Evolutionary conservation across 2,113 vertebrate genomes (phyloP), one percentile per base, ranked within the genome.

Genomic region (Orthonyx spaldingii): DNA sequence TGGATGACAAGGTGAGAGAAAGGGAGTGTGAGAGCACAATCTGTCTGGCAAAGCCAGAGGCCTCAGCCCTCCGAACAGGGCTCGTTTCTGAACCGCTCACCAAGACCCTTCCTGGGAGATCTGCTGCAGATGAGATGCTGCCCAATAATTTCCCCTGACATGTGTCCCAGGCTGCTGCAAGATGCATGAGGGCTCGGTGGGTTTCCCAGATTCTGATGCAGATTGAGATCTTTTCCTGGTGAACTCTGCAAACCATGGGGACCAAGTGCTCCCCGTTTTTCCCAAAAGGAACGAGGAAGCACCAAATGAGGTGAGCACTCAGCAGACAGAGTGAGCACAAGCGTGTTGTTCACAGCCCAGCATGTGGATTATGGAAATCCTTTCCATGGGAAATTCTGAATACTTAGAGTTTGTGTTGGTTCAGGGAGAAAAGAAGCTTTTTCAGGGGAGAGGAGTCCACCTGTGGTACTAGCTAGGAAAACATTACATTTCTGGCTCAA

Each of bases 1-100:
- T 69, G 74, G 50, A 75, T 90, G 94, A 92, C 94, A 91, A 92
- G 95, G 94, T 0, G 69, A 94, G 86, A 93, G 64, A 78, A 93
- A 72, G 77, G 59, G 49, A 85, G 82, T 44, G 75, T 53, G 80
- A 85, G 90, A 90, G 75, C 41, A 59, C 56, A 87, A 37, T 39
- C 60, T 86, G 93, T 24, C 66, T 56, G 65, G 80, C 69, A 53
- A 50, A 89, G 60, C 5, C 69, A 57, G 59, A 26, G 32, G 46
- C 44, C 75, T 87, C 57, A 21, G 46, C 74, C n/a, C 70, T 66
- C 57, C 33, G 87, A 63, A 53, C 61, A 8, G 55, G 18, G 68
- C 47, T 76, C 41, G 17, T 74, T 86, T 79, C 82, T 53, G 57
- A 79, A 5, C 41, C 0, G 1, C 32, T 86, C 63, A 61, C 72